phyloP scores from a whole-genome alignment of 2,113 vertebrate genomes.

The Bubo bubo region DNA sequence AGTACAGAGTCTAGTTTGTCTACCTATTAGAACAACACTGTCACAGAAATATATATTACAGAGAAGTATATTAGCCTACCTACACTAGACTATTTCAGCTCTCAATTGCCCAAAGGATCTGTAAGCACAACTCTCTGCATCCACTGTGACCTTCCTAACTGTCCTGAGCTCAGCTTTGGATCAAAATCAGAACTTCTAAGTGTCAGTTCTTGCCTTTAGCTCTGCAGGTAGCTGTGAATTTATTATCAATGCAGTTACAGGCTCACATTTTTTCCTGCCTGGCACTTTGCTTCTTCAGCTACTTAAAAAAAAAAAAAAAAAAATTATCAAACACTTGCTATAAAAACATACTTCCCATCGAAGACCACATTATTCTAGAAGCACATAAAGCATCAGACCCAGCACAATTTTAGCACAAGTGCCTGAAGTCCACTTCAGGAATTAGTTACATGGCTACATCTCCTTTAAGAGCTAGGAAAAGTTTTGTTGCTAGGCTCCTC shows the following conservation, averaged over 20 bases:
- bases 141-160: not conserved
- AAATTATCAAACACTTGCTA: not conserved
- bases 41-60: not conserved
- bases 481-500: not conserved
- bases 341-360: not conserved
- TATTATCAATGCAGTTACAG: not conserved
- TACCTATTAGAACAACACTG: not conserved
- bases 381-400: not conserved
- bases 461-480: not conserved
- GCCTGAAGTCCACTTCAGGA: not conserved
- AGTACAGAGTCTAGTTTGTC: too few species aligned
- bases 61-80: not conserved
- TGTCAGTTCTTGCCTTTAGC: not conserved
- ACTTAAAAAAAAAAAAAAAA: not conserved
- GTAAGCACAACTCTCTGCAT: not conserved
- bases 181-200: not conserved
- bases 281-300: not conserved
- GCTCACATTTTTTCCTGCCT: not conserved
- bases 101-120: not conserved
- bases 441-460: not conserved
- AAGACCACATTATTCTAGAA: not conserved
- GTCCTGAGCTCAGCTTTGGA: not conserved
- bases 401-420: not conserved
- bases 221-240: not conserved
- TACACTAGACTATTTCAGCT: not conserved